A percentile compares a stretch with the other conserved stretches of the same genome.
Conservation (phyloP, 2,113 vertebrate species). For the Epinephelus fuscoguttatus region DNA sequence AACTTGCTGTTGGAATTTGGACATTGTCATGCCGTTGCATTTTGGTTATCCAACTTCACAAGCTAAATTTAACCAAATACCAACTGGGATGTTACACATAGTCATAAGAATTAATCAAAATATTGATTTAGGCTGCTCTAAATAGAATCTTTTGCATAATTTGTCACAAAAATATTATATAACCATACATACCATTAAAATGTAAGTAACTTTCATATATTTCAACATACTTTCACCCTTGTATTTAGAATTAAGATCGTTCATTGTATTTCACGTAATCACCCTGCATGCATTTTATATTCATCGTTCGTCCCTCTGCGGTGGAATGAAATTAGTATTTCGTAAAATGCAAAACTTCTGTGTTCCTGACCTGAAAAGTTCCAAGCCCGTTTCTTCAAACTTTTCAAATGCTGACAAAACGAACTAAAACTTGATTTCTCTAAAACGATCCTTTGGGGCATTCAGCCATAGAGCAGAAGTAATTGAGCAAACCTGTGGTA, state of each 20-base stretch:
- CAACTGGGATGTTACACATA: too few species aligned
- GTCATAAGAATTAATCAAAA: too few species aligned
- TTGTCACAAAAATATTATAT: too few species aligned
- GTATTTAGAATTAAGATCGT: neutral
- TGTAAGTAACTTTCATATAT: neutral
- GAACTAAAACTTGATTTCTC: conserved; percentile 26
- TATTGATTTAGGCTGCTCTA: too few species aligned
- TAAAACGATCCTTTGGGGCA: neutral
- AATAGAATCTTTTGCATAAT: too few species aligned
- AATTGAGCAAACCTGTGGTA: conserved; percentile 39
- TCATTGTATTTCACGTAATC: neutral
- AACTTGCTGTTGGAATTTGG: too few species aligned
- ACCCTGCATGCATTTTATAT: neutral
- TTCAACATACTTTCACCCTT: neutral
- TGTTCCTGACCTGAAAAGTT: conserved; percentile 2
- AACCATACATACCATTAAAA: neutral
- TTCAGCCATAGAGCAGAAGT: conserved; percentile 1
- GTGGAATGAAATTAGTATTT: neutral
- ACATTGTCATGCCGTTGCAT: too few species aligned
- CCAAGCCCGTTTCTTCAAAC: neutral
- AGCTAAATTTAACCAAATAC: too few species aligned
- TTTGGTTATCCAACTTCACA: too few species aligned
- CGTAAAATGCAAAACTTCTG: neutral
- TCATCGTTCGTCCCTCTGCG: neutral
- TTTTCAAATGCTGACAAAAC: conserved; percentile 24